Base-by-base conservation (phyloP, 2,797 vertebrate genomes). In the Catostomus latipinnis region DNA sequence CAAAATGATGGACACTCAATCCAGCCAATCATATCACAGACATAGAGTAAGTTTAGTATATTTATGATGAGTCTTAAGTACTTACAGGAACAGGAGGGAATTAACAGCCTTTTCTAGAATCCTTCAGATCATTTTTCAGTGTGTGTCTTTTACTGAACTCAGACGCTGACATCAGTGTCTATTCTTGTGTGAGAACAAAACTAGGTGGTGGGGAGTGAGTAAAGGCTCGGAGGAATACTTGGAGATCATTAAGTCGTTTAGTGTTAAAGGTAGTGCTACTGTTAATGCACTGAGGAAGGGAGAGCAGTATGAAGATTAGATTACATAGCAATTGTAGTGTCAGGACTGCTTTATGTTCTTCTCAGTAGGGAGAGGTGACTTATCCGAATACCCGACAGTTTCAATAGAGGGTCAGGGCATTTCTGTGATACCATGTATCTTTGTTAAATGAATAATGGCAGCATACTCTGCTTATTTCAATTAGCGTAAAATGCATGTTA, bases 401-500 rank as follows among this genome's bases (percentile, higher is more conserved):
- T 34, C 71, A 73, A 57, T 0, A 22, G 43, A 10, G 58, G 86
- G 86, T 91, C 88, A 88, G 82, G 83, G 56, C 54, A 81, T 82
- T 83, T 50, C 6, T 22, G 12, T 71, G 67, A 80, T 81, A 71
- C 2, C 66, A 49, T 60, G 75, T 63, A 78, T 50, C 76, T 79
- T 66, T 73, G 66, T 69, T 76, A 80, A 84, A 88, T 85, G 4
- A 81, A 78, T 83, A 84, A 57, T 84, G 88, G 88, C 87, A 85
- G 83, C 66, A 70, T 81, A 84, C 84, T 83, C 80, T 82, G 61
- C 76, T 89, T 84, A 88, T 91, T 89, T 84, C 87, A 90, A 91
- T 87, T 80, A 86, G 86, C 84, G 84, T 86, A 87, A 88, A 88
- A 89, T 81, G 86, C 87, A 85, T 81, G 81, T 67, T 85, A 78